phyloP scores from a whole-genome alignment of 2,888 invertebrate species.

The Maniola hyperantus region DNA sequence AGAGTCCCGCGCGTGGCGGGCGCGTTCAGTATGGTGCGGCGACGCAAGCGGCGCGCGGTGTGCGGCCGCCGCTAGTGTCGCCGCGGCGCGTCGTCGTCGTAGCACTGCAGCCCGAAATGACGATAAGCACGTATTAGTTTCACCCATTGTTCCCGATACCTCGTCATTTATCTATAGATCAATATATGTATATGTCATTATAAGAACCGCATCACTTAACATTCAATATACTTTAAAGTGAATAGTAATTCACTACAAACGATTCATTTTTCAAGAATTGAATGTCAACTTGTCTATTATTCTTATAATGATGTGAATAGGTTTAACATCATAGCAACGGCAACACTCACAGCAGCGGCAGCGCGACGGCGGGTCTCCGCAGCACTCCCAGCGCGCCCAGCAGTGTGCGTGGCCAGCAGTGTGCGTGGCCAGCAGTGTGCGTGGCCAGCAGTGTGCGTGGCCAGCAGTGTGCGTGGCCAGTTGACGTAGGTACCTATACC shows the following conservation, averaged over 20 bases:
- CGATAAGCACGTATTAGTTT: background rate
- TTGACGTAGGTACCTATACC: too few relatives aligned
- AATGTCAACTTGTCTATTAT: too few relatives aligned
- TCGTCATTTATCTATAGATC: too few relatives aligned
- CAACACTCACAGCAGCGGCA: conserved; percentile 52
- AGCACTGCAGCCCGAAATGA: conserved; percentile 59
- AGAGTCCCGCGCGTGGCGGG: conserved; percentile 43
- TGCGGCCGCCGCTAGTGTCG: conserved; percentile 53
- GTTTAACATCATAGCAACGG: too few relatives aligned
- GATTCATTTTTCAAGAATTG: too few relatives aligned
- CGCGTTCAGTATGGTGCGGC: conserved; percentile 12
- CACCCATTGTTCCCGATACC: background rate
- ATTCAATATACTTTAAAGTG: too few relatives aligned
- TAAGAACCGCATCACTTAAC: too few relatives aligned
- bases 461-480: too few relatives aligned
- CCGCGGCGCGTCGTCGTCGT: conserved; percentile 64
- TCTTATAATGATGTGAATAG: too few relatives aligned
- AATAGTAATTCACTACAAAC: too few relatives aligned
- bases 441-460: too few relatives aligned
- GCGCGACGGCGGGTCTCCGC: conserved; percentile 31
- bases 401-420: conserved; percentile 29
- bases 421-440: conserved; percentile 31
- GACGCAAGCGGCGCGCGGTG: conserved; percentile 24
- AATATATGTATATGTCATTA: too few relatives aligned
- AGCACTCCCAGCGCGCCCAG: conserved; percentile 38